Evolutionary conservation across 2,888 invertebrate species (phyloP).

Genomic region (Cheilosia vulpina): DNA sequence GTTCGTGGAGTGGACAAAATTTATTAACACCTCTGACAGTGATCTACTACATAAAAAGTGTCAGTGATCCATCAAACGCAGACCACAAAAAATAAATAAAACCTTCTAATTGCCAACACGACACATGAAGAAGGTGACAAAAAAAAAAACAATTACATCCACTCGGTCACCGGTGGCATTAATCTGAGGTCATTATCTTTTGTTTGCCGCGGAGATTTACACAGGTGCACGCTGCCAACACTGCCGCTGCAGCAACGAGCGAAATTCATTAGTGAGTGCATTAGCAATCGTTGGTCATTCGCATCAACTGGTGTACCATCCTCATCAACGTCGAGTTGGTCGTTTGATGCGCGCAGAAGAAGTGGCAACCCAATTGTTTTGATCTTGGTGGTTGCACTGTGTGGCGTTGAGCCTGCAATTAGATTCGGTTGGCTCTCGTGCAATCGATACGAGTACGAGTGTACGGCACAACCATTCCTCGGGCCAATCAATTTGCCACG

Average conservation of each 20-base stretch:
- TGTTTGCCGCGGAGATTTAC: constrained; percentile 40
- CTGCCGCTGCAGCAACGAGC: constrained; percentile 15
- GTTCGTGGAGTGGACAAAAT: constrained; percentile 20
- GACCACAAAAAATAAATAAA: neutral
- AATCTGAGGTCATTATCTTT: constrained; percentile 62
- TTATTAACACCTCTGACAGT: constrained; percentile 41
- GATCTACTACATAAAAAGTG: constrained; percentile 13
- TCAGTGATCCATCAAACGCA: constrained; percentile 22
- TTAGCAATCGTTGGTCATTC: constrained; percentile 45
- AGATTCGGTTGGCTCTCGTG: constrained; percentile 79
- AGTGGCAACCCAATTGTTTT: constrained; percentile 44
- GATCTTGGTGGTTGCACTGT: constrained; percentile 24
- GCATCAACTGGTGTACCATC: constrained; percentile 28
- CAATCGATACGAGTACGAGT: constrained; percentile 69
- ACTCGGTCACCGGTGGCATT: neutral
- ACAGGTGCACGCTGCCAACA: constrained; percentile 36
- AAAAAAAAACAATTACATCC: constrained; percentile 13
- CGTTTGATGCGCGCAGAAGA: neutral
- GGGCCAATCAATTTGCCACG: constrained; percentile 75
- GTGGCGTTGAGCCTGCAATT: constrained; percentile 75
- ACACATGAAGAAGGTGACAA: constrained; percentile 9
- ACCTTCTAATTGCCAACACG: constrained; percentile 13
- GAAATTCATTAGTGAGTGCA: constrained; percentile 54
- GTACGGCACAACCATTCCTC: constrained; percentile 79
- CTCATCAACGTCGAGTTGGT: constrained; percentile 24